phyloP scores from a whole-genome alignment of 2,888 invertebrate genomes.

The Chelonus formosanus region DNA sequence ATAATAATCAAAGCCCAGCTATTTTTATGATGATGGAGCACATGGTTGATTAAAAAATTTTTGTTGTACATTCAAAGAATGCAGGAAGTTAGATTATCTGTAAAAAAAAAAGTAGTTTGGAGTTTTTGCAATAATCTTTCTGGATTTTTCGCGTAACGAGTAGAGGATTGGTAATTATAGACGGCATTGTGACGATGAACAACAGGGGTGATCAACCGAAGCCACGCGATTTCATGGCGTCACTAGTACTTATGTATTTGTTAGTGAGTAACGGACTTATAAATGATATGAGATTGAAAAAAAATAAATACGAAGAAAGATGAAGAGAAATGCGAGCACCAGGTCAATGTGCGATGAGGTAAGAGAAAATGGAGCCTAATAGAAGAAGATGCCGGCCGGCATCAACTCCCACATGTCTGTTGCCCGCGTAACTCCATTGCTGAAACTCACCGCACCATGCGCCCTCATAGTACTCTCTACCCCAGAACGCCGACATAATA shows the following conservation, averaged over 20 bases:
- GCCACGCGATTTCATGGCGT: constrained; percentile 56
- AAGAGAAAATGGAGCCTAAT: constrained; percentile 65
- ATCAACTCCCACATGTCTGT: constrained; percentile 61
- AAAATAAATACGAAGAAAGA: background rate
- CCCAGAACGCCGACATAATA: constrained; percentile 13
- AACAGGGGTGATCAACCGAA: constrained; percentile 52
- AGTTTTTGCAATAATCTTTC: background rate
- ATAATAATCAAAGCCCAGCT: too few species aligned
- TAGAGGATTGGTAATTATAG: constrained; percentile 53
- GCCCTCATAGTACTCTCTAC: constrained; percentile 27
- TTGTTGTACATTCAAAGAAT: too few species aligned
- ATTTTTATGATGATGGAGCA: background rate
- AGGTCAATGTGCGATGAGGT: constrained; percentile 45
- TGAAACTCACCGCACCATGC: constrained; percentile 38
- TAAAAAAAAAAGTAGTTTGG: too few species aligned
- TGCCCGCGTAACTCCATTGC: constrained; percentile 43
- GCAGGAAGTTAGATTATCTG: too few species aligned
- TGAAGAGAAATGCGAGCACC: constrained; percentile 12
- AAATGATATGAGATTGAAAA: background rate
- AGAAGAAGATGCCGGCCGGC: constrained; percentile 62
- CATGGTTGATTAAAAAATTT: background rate
- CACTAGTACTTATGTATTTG: constrained; percentile 35
- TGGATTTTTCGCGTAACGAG: constrained; percentile 13
- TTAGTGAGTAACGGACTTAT: background rate
- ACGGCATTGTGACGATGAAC: constrained; percentile 49